Base-by-base conservation (phyloP, 2,797 vertebrate species). In the Thripadectes ignobilis region DNA sequence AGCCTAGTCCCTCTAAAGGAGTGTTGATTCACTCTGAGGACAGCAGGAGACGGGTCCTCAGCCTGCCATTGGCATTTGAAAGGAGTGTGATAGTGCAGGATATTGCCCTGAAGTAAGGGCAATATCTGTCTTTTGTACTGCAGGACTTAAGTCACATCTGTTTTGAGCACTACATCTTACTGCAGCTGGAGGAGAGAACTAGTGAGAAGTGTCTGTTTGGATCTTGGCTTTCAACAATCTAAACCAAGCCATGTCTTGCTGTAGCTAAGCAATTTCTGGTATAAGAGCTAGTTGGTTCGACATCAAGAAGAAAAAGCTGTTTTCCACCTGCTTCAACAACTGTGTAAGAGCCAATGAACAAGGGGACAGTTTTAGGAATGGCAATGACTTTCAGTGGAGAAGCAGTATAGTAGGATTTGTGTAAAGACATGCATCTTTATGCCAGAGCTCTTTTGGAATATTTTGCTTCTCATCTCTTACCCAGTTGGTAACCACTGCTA, bases 61-160 rank as follows among this genome's bases (percentile, higher is more conserved):
- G 66, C 52, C 65, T 88, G 19, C 73, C 32, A 49, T 80, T 81
- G 87, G 88, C 88, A 92, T 93, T 95, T 90, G 83, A 92, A 96
- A 94, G 38, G 85, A 76, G 24, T 18, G 7, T 1, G 4, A 61
- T 54, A 52, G 62, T 62, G 69, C 34, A 90, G 69, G 55, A 79
- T 82, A 61, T 85, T 92, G 74, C 32, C 45, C 46, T 73, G 55
- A 91, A 67, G 46, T 79, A 73, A 62, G 66, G 79, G 73, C 84
- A 51, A 2, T 36, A 61, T 75, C 52, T 76, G 51, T 79, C 49
- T 83, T 94, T 58, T 61, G 43, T 82, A 41, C 39, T 93, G 54
- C 43, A 34, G 39, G 2, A 4, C 55, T 89, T 63, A 58, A 91
- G 18, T 83, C 22, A 7, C 11, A 29, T 65, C 75, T 96, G 65